Evolutionary conservation across 2,113 vertebrate species (phyloP), one percentile per base, ranked within the genome.

Genomic region (Petromus typicus): DNA sequence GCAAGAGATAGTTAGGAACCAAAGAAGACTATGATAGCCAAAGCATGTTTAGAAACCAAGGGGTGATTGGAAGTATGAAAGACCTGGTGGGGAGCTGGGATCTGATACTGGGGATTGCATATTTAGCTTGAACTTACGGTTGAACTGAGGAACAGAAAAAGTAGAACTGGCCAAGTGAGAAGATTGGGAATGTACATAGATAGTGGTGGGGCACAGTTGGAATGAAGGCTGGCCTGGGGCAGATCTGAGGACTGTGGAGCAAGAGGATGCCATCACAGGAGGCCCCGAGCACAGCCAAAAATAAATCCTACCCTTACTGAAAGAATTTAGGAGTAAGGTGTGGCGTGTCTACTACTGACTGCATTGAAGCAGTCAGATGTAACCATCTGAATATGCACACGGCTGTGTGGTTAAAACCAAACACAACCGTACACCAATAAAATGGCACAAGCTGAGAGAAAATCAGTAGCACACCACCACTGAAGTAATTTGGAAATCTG

Each of bases 351-450:
- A 27, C 57, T 18, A 22, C 0, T n/a, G 54, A 61, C 22, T 11
- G 5, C 32, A 0, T 23, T n/a, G 13, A 6, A 51, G 71, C 51
- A 69, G 61, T 7, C 1, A 56, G 71, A 57, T 17, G 30, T 23
- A 54, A n/a, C 12, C 71, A 45, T 3, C 18, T 7, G 34, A 45
- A 9, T 5, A 30, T 5, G 30, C 1, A 1, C 0, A 11, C 0
- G 11, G 40, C 40, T 16, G 0, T 37, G 0, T 0, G 3, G 45
- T 16, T 1, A n/a, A 82, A 59, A 17, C 2, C 34, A 43, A 1
- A 63, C 1, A 14, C 18, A 10, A 22, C 1, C 0, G 14, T 30
- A 25, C 56, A 18, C 34, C 45, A 66, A 9, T 34, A 1, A 43
- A 37, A 43, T 22, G 1, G 57, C 32, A 64, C 30, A 7, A 45